These are phyloP conservation scores for Uropetala carovei DNA, from an alignment of 2,888 invertebrate genomes.

Conservation along the genomic window DNA sequence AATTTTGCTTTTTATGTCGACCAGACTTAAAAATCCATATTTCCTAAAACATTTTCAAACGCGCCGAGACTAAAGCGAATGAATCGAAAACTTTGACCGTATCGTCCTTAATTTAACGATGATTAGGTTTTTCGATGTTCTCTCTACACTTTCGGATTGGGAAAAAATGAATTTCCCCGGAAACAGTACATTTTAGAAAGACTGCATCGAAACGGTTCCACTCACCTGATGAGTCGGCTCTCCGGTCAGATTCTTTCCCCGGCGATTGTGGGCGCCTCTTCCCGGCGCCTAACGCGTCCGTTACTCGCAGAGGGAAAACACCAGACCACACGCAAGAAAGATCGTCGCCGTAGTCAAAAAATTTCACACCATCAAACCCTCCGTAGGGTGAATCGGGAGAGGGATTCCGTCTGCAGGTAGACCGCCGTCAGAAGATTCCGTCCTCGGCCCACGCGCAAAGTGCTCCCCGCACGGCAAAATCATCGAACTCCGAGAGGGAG, in stretches of 20 bases:
- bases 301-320: constrained; percentile 29
- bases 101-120: no score
- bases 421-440: neutral
- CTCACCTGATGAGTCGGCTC: constrained; percentile 35
- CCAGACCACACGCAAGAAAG: neutral
- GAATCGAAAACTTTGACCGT: neutral
- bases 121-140: neutral
- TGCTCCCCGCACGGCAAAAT: neutral
- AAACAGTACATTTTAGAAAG: neutral
- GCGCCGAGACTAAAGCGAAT: neutral
- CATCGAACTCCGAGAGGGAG: neutral
- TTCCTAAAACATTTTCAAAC: neutral
- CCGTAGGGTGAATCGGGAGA: neutral
- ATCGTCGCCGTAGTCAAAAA: neutral
- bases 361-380: neutral
- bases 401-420: neutral
- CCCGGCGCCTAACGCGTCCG: constrained; percentile 35
- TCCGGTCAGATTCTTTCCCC: neutral
- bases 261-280: constrained; percentile 26
- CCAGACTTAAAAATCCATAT: neutral
- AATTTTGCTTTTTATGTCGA: no score
- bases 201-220: neutral
- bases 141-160: neutral
- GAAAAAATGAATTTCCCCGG: neutral
- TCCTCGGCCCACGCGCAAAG: neutral